Evolutionary conservation across 2,888 invertebrate genomes (phyloP), one percentile per base, ranked within the genome.

Genomic region (Ganaspis brasiliensis): DNA sequence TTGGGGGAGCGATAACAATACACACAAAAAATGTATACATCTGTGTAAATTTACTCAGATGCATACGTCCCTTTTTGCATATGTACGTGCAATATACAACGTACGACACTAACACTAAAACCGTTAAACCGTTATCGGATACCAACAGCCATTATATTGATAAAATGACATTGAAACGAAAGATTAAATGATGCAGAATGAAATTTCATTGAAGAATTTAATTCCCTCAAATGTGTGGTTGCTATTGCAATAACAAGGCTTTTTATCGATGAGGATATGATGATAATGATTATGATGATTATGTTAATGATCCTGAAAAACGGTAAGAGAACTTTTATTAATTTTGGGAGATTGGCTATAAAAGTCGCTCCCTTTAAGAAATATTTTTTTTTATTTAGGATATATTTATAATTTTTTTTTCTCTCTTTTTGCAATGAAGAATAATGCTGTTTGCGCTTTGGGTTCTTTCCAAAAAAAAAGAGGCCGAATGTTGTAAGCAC

Each of bases 281-380:
- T 80, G 74, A 82, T 82, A 63, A 82, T 83, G 78, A 80, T 77
- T 76, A 78, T 81, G 76, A 79, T 81, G 67, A 80, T 79, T 73
- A 80, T 79, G 59, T 74, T 74, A 73, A 77, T 79, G 52, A 79
- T 24, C 55, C 78, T 73, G 76, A 21, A 72, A 57, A 76, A 77
- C 84, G 88, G 88, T 89, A 89, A 89, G 89, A 87, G 83, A 86
- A 86, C 76, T 83, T 74, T 76, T 78, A 82, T 80, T 73, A 78
- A 78, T 79, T 75, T 71, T n/a, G n/a, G 67, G 67, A 67, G 67
- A 35, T 8, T 24, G 31, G 31, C 76, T 67, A 40, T 24, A 2
- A 63, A 57, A 19, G 26, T 26, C 16, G 16, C 49, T 71, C 71
- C 16, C 49, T 16, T 21, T 35, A 10, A 52, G 0, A 16, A 49